Evolutionary conservation across 2,888 invertebrate genomes (phyloP).

Genomic region (Chironomus tentans): DNA sequence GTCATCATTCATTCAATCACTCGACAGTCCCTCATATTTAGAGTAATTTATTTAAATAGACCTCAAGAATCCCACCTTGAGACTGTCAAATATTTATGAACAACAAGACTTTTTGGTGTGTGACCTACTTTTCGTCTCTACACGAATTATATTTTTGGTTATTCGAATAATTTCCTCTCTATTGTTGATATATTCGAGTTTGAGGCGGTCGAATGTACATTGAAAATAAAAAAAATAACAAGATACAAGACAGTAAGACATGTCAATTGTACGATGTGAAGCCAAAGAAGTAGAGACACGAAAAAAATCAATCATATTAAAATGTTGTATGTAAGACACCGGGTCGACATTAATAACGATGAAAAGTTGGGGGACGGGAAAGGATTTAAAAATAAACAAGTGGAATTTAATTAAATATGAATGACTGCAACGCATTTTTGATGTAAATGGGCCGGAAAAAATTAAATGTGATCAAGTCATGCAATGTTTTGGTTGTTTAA

Average conservation of each 20-base stretch:
- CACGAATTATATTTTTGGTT: neutral
- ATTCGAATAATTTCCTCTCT: too few relatives aligned
- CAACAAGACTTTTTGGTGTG: neutral
- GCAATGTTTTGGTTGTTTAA: too few relatives aligned
- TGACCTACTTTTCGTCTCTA: conserved; percentile 14
- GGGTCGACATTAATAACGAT: neutral
- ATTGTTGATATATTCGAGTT: too few relatives aligned
- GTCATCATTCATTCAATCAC: neutral
- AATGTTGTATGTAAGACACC: neutral
- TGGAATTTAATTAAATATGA: too few relatives aligned
- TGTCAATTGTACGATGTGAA: neutral
- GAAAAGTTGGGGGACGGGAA: too few relatives aligned
- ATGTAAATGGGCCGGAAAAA: too few relatives aligned
- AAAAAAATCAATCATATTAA: conserved; percentile 4
- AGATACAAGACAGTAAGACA: neutral
- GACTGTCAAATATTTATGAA: neutral
- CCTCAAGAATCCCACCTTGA: neutral
- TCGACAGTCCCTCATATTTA: neutral
- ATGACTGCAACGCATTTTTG: too few relatives aligned
- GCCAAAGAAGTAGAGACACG: neutral
- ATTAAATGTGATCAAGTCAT: too few relatives aligned
- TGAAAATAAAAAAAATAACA: neutral
- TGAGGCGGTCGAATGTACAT: neutral
- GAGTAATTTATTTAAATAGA: neutral
- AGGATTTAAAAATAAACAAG: too few relatives aligned